A percentile compares a stretch with the other conserved stretches of the same genome.
phyloP scores from a whole-genome alignment of 2,888 invertebrate genomes.

The Yponomeuta evonymella region DNA sequence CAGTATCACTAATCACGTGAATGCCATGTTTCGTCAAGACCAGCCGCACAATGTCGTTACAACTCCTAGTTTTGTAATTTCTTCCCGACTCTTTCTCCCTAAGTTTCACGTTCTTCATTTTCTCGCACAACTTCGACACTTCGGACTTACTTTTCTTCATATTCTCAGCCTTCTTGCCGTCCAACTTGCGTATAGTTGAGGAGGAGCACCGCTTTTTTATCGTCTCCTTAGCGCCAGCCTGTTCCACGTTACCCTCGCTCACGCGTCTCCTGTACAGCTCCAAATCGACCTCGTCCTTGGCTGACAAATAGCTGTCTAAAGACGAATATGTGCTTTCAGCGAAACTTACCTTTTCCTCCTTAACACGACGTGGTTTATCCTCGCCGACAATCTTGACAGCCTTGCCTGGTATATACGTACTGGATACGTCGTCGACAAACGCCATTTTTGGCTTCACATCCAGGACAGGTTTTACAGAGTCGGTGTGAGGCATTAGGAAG shows the following conservation, averaged over 20 bases:
- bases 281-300: slow-evolving; percentile 57
- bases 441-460: slow-evolving; percentile 62
- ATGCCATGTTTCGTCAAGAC: slow-evolving; percentile 87
- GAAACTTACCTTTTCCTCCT: slow-evolving; percentile 57
- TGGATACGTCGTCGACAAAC: slow-evolving; percentile 55
- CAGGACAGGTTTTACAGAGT: slow-evolving; percentile 49
- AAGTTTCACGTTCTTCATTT: slow-evolving; percentile 61
- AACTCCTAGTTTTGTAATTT: slow-evolving; percentile 64
- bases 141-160: slow-evolving; percentile 67
- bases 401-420: slow-evolving; percentile 79
- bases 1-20: slow-evolving; percentile 86
- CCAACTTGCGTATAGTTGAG: slow-evolving; percentile 55
- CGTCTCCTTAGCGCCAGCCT: slow-evolving; percentile 26
- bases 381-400: slow-evolving; percentile 83
- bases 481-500: slow-evolving; percentile 54
- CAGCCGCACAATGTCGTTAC: slow-evolving; percentile 80
- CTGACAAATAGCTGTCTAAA: slow-evolving; percentile 72
- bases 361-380: slow-evolving; percentile 53
- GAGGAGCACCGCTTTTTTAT: slow-evolving; percentile 57
- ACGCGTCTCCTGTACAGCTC: slow-evolving; percentile 53
- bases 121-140: slow-evolving; percentile 70
- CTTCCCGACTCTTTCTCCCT: slow-evolving; percentile 45
- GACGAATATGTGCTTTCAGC: slow-evolving; percentile 52
- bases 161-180: slow-evolving; percentile 43
- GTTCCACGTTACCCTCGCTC: slow-evolving; percentile 59